These are phyloP conservation scores for Drosophila suboccidentalis DNA, from an alignment of 2,888 invertebrate genomes.

Conservation along the genomic window DNA sequence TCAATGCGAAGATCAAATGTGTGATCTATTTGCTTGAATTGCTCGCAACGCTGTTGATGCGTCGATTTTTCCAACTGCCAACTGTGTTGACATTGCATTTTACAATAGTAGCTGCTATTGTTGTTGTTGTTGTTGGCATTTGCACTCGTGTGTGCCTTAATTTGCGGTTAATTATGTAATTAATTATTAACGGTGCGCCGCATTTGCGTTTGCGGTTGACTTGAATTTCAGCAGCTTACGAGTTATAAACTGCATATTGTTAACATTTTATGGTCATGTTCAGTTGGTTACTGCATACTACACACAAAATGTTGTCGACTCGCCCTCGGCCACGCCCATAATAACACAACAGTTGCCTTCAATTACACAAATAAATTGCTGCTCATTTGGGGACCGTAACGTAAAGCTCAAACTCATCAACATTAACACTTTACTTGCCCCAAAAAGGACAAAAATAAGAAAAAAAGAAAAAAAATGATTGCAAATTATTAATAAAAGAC, in stretches of 20 bases:
- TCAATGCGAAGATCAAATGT: constrained; percentile 31
- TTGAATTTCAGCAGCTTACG: constrained; percentile 43
- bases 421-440: constrained; percentile 55
- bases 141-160: constrained; percentile 68
- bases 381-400: constrained; percentile 39
- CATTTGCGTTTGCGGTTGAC: constrained; percentile 54
- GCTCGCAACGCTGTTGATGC: constrained; percentile 13
- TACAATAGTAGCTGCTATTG: background rate
- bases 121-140: constrained; percentile 25
- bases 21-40: constrained; percentile 27
- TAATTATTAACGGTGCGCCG: constrained; percentile 77
- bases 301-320: constrained; percentile 26
- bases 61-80: constrained; percentile 37
- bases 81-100: constrained; percentile 61
- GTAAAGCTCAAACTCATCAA: constrained; percentile 31
- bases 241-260: constrained; percentile 36
- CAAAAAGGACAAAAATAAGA: background rate
- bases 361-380: constrained; percentile 58
- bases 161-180: constrained; percentile 81
- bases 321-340: background rate
- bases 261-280: constrained; percentile 56
- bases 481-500: constrained; percentile 55
- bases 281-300: constrained; percentile 16
- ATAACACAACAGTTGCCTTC: constrained; percentile 25
- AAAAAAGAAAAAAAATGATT: constrained; percentile 25